A percentile compares a stretch with the other conserved stretches of the same genome.
Conservation (phyloP, 2,797 vertebrate species). For the Iguana delicatissima region DNA sequence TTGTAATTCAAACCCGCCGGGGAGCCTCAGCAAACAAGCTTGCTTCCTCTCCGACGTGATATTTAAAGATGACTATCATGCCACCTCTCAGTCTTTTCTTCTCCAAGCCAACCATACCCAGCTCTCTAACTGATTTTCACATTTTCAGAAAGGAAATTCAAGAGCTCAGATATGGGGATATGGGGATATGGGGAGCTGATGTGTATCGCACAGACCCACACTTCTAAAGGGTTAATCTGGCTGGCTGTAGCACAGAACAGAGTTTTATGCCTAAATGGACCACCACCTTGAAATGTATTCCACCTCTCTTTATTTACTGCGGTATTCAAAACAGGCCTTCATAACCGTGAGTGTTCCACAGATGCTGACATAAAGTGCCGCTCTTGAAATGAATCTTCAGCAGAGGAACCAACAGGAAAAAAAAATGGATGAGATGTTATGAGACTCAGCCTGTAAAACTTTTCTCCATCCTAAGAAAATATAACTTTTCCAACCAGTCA, state of each 20-base stretch:
- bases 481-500: constrained; percentile 38
- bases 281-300: not conserved
- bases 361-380: constrained; percentile 1
- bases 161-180: not conserved
- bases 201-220: rapidly evolving
- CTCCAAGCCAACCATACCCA: too few relatives aligned
- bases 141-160: too few relatives aligned
- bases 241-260: not conserved
- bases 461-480: constrained; percentile 33
- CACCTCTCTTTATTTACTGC: constrained; percentile 17
- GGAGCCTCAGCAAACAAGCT: too few relatives aligned
- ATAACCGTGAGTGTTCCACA: not conserved
- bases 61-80: too few relatives aligned
- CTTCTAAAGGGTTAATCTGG: not conserved
- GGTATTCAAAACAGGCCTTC: not conserved
- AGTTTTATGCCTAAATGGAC: rapidly evolving
- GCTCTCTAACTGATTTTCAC: too few relatives aligned
- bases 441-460: constrained; percentile 35
- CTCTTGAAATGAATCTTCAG: constrained; percentile 53
- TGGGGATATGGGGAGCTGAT: too few relatives aligned
- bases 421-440: constrained; percentile 31
- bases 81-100: too few relatives aligned
- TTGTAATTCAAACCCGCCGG: too few relatives aligned
- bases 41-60: too few relatives aligned
- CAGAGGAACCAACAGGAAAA: constrained; percentile 44